Evolutionary conservation across 2,113 vertebrate genomes (phyloP).

Genomic region (Bothrops jararaca): DNA sequence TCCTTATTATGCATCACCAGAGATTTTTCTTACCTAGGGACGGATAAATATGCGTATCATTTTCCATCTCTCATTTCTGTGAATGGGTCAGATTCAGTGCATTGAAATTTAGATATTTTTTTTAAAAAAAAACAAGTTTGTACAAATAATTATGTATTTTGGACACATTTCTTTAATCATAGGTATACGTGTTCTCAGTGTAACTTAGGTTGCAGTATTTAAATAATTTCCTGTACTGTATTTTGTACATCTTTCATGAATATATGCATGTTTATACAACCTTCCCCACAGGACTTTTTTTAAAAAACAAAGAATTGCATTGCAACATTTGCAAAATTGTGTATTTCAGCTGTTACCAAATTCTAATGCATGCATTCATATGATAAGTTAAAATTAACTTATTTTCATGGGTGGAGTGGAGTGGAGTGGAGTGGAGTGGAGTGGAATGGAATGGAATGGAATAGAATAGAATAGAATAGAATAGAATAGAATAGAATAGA

Average conservation of each 20-base stretch:
- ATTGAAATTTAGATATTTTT: neutral
- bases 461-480: too few relatives aligned
- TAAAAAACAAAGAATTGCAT: neutral
- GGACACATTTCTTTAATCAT: neutral
- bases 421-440: accelerated
- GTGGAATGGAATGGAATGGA: too few relatives aligned
- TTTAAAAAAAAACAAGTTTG: neutral
- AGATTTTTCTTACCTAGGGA: neutral
- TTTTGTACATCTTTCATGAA: neutral
- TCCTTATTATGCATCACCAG: neutral
- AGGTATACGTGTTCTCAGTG: neutral
- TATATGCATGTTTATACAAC: neutral
- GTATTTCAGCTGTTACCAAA: neutral
- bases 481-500: too few relatives aligned
- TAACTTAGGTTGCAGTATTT: neutral
- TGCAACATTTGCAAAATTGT: neutral
- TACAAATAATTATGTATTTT: neutral
- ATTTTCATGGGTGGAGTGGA: neutral
- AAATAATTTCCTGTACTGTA: neutral
- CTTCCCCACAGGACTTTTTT: neutral
- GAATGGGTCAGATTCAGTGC: neutral
- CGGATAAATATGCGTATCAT: neutral
- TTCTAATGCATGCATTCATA: neutral
- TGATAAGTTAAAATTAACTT: neutral
- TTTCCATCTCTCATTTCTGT: neutral